Evolutionary conservation across 2,888 invertebrate species (phyloP), one percentile per base, ranked within the genome.

Genomic region (Ochropleura plecta): DNA sequence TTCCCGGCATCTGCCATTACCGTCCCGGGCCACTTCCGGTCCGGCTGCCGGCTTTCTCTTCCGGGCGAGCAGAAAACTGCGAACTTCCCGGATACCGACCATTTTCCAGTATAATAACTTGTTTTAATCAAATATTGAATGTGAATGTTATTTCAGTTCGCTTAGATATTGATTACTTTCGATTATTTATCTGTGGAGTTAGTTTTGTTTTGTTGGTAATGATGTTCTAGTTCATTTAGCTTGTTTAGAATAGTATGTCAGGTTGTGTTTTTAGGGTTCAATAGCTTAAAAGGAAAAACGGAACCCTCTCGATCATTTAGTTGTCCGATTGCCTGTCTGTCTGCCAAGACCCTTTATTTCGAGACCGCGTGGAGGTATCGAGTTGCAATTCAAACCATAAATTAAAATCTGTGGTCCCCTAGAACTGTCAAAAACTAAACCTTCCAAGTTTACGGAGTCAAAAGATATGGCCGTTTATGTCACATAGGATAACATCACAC

Each of bases 1-100:
- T 82, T 74, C 82, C 74, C 18, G 81, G 82, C 69, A 82, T 81
- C 63, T 81, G 55, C 49, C 71, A 82, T 82, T 82, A 78, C 65
- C 72, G 77, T 78, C 78, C 79, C 69, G 70, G 74, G 30, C 74
- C 74, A 40, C 67, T 49, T 30, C 67, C 59, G 66, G 74, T 1
- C 73, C 20, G 65, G 73, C 53, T 67, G 78, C 62, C 65, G 78
- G 79, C 81, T 82, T 82, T 82, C 81, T 65, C 82, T 82, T 82
- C 81, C 81, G 82, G 62, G 70, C 60, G 42, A 59, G 62, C 71
- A 82, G 81, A 82, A 78, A 82, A 82, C 70, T 74, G 79, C 82
- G 10, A 30, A 69, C 81, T 72, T 82, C 81, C 81, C 82, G 81
- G 81, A 82, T n/a, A 69, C 14, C 18, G 59, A 63, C 63, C 71